Evolutionary conservation across 2,888 invertebrate genomes (phyloP).

Genomic region (Pteria penguin): DNA sequence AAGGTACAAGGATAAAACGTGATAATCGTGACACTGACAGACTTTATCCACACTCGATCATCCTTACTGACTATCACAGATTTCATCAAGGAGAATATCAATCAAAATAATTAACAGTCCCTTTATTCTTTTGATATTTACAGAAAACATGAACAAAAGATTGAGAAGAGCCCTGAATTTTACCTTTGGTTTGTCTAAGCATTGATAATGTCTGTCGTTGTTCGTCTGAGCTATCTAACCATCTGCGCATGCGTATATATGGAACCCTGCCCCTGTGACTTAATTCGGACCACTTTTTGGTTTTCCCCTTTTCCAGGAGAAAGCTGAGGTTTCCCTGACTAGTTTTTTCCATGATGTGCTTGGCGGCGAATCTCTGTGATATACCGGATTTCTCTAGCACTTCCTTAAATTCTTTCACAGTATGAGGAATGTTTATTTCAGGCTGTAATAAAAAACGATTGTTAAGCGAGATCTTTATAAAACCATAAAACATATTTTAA

Average conservation of each 20-base stretch:
- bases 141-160: too few species aligned
- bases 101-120: too few species aligned
- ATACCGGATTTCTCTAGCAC: slow-evolving; percentile 58
- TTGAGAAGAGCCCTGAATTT: too few species aligned
- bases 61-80: too few species aligned
- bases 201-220: slow-evolving; percentile 52
- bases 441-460: slow-evolving; percentile 39
- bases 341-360: slow-evolving; percentile 61
- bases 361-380: slow-evolving; percentile 61
- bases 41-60: too few species aligned
- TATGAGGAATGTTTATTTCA: slow-evolving; percentile 51
- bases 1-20: too few species aligned
- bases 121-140: too few species aligned
- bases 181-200: slow-evolving; percentile 51
- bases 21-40: too few species aligned
- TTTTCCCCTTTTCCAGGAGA: slow-evolving; percentile 60
- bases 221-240: slow-evolving; percentile 57
- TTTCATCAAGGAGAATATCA: too few species aligned
- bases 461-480: background rate
- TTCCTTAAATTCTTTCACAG: slow-evolving; percentile 57
- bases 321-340: slow-evolving; percentile 65
- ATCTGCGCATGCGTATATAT: slow-evolving; percentile 60
- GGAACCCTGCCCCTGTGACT: slow-evolving; percentile 57
- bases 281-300: slow-evolving; percentile 57
- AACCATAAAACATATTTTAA: too few species aligned